phyloP scores from a whole-genome alignment of 2,113 vertebrate species.

The Neotoma lepida region DNA sequence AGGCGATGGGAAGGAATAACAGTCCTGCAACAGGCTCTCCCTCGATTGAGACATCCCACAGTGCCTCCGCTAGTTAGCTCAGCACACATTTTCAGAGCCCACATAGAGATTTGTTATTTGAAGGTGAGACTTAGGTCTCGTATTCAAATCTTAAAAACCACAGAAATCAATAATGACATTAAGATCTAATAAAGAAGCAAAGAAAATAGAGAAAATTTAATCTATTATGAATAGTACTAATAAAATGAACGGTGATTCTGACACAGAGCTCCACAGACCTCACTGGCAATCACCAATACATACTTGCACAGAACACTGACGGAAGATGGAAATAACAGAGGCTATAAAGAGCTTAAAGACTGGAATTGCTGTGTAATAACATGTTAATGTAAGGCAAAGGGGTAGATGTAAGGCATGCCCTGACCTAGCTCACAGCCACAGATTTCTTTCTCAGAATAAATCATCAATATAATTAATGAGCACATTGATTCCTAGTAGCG shows the following conservation, averaged over 20 bases:
- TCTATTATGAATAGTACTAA: neutral
- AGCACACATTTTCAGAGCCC: neutral
- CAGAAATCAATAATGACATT: neutral
- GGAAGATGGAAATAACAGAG: neutral
- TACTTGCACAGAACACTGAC: neutral
- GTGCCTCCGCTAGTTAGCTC: neutral
- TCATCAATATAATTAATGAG: neutral
- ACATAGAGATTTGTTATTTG: neutral
- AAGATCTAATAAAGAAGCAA: neutral
- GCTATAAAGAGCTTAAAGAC: neutral
- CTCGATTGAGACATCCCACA: neutral
- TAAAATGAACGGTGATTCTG: neutral
- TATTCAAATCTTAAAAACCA: neutral
- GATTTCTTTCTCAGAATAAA: neutral
- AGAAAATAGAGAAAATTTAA: constrained; percentile 5
- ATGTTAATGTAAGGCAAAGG: neutral
- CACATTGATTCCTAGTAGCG: neutral
- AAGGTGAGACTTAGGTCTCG: neutral
- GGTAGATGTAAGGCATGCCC: neutral
- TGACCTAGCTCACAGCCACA: neutral
- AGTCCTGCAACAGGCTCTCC: neutral
- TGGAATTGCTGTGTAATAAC: neutral
- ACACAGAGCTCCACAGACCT: neutral
- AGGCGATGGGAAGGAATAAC: neutral
- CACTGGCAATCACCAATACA: neutral